Evolutionary conservation across 1,140 invertebrate genomes (phyloP), one percentile per base, ranked within the genome.

Genomic region (Ylistrum balloti): DNA sequence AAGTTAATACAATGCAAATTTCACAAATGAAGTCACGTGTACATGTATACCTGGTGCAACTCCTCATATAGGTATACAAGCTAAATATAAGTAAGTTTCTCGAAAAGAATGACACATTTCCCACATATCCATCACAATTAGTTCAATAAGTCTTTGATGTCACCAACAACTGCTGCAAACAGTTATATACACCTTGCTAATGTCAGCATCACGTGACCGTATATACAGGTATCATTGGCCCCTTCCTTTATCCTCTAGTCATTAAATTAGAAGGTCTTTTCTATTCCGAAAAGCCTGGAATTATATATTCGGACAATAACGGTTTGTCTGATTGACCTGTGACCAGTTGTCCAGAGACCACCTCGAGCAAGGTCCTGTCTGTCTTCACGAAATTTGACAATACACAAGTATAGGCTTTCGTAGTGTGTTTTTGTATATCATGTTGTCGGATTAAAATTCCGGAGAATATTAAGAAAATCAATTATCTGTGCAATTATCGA

Each of bases 391-490:
- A 11, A 28, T 3, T 48, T 20, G 22, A 74, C 56, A 74, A 74
- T 74, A 28, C 22, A 74, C 56, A 17, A 22, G 17, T 17, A 45
- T 17, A 13, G 7, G 41, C 35, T 45, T 1, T 17, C 17, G 20
- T 38, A 17, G 41, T 9, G 10, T 45, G 17, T 13, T 15, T 45
- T 45, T 74, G 5, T 74, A 74, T 74, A 74, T n/a, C 22, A 74
- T 74, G 56, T 74, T 74, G 1, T 28, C 56, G 56, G 56, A 74
- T 74, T 74, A 74, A 74, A 74, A 74, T 74, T 74, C 56, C 56
- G 1, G n/a, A 28, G 56, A 74, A 74, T 74, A 74, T 74, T 74
- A 74, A 74, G 56, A n/a, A 48, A 74, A 74, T 74, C 56, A 74
- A 74, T 74, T 74, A 74, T 74, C 56, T 3, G 22, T 17, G 56